Base-by-base conservation (phyloP, 2,888 invertebrate genomes). In the Chelonus formosanus region DNA sequence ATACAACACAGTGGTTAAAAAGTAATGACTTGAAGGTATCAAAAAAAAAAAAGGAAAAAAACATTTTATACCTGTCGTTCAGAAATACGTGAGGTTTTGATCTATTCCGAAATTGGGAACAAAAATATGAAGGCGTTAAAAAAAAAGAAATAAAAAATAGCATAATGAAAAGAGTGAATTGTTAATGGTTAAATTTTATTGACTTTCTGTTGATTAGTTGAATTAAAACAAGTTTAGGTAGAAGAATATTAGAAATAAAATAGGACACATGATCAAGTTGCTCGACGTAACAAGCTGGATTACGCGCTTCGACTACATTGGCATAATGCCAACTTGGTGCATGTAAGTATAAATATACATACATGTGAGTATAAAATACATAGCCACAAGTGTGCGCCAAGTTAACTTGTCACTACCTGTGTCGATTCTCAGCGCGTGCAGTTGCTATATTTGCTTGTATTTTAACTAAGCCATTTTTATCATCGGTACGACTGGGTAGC, bases 341-440 rank as follows among this genome's bases (percentile, higher is more conserved):
- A 71, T 75, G 72, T 78, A 75, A 79, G 78, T 79, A 70, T 69
- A 78, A 78, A 76, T 74, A 72, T 67, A 62, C 67, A 61, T 64
- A 67, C 63, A 70, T 70, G 69, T 73, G 56, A 63, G 69, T 65
- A 52, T 8, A 55, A 47, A 48, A 20, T 48, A 10, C n/a, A 48
- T 48, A 48, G 4, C 5, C 31, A 48, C 48, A 31, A 3, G 6
- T 31, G 48, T 48, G 7, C 31, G 20, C 20, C 20, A 20, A 20
- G 20, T 20, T 20, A 20, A 20, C 20, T 20, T 20, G 20, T 20
- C 20, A 20, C 20, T 20, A 20, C 20, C 20, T n/a, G 5, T 31
- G 10, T 31, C 48, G 10, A 20, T 48, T n/a, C 31, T 48, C 20
- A 6, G 7, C 31, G 10, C 4, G 5, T 48, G 10, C 48, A 48